Base-by-base conservation (phyloP, 64 coral and sea anemone genomes). In the Stichodactyla helianthus region DNA sequence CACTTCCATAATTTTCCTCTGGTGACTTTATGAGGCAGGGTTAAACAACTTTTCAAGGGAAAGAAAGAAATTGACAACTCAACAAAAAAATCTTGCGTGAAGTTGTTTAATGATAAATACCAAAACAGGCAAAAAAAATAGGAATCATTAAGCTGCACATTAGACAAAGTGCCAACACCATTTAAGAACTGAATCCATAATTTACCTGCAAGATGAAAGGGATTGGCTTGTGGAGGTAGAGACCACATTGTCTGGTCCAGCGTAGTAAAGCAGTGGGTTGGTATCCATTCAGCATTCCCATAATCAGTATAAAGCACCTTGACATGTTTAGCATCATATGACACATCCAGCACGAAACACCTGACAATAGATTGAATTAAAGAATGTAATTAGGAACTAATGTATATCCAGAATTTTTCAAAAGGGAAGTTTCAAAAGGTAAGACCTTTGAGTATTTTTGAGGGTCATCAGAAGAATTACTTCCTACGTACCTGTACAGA, bases 261-360 rank as follows among this genome's bases (percentile, higher is more conserved):
- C 18, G 52, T 54, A 11, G 90, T 77, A 82, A 95, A 92, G 5
- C 77, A 52, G 16, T 90, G 83, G 27, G 86, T 52, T n/a, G 90
- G 83, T 79, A 95, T 88, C 94, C 94, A 95, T 81, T 95, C 94
- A 60, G 84, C 88, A 79, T 95, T 95, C 4, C 94, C 94, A 87
- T 92, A 95, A 35, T 95, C 94, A 50, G 87, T 9, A 17, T 92
- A 95, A 58, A 95, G 70, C 10, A 95, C 84, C 83, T 95, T 95
- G 0, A 84, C 84, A 58, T 87, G 22, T 14, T 59, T 83, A 9
- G 57, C 82, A 62, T 87, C 78, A 82, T 20, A 18, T 53, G 79
- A 84, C 51, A 92, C 81, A 31, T 95, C 91, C 22, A 95, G 81
- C 86, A 90, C 91, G 77, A 90, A 95, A 52, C 94, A 95, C 68